phyloP scores from a whole-genome alignment of 2,113 vertebrate genomes.

The Cavia aperea region DNA sequence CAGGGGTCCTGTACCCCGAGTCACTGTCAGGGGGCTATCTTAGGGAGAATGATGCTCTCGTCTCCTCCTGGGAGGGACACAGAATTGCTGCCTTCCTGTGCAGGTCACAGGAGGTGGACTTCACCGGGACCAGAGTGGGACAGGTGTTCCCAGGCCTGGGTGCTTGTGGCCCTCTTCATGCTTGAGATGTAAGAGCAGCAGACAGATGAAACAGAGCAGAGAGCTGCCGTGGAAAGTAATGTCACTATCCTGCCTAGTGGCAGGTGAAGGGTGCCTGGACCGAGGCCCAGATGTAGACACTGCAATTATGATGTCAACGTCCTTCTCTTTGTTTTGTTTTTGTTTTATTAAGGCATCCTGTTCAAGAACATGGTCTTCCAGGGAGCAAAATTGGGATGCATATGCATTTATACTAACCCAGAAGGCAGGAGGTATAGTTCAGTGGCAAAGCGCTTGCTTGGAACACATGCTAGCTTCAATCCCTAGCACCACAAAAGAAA shows the following conservation, averaged over 20 bases:
- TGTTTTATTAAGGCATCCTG: background rate
- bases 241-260: rapidly evolving
- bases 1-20: background rate
- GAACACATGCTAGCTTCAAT: background rate
- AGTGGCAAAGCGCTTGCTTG: background rate
- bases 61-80: too few species aligned
- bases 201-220: background rate
- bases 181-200: background rate
- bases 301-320: background rate
- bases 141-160: too few species aligned
- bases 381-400: background rate
- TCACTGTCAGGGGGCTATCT: background rate
- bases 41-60: background rate
- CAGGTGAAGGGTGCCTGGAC: background rate
- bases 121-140: background rate
- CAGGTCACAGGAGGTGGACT: background rate
- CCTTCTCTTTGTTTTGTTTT: background rate
- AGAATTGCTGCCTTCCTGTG: background rate
- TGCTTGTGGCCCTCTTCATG: background rate
- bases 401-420: background rate
- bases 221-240: background rate
- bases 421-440: background rate
- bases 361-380: background rate
- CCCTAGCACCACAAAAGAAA: background rate
- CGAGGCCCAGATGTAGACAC: background rate